phyloP scores from a whole-genome alignment of 2,113 vertebrate genomes.

The Dasyurus viverrinus region DNA sequence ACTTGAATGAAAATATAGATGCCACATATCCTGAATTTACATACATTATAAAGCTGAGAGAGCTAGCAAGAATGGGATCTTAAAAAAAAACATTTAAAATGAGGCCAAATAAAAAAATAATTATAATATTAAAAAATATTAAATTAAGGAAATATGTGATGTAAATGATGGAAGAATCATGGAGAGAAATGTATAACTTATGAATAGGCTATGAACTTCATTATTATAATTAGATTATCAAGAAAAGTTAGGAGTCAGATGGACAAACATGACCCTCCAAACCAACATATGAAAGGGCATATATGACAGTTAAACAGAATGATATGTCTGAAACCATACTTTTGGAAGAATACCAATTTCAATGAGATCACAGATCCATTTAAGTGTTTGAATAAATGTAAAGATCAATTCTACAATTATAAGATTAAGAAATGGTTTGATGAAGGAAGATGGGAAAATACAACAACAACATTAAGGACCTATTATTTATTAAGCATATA shows the following conservation, averaged over 20 bases:
- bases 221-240: neutral
- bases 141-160: neutral
- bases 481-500: neutral
- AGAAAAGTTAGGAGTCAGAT: neutral
- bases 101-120: neutral
- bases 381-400: neutral
- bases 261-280: neutral
- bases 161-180: neutral
- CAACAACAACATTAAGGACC: too few relatives aligned
- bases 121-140: neutral
- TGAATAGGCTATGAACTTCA: neutral
- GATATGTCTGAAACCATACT: neutral
- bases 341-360: neutral
- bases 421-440: neutral
- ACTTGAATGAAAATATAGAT: neutral
- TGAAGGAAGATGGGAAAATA: neutral
- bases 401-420: neutral
- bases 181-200: neutral
- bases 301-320: neutral
- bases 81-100: neutral
- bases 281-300: neutral
- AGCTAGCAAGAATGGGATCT: neutral
- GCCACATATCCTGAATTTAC: neutral
- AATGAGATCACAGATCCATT: neutral
- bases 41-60: neutral